Evolutionary conservation across 2,888 invertebrate genomes (phyloP).

Genomic region (Dascillus cervinus): DNA sequence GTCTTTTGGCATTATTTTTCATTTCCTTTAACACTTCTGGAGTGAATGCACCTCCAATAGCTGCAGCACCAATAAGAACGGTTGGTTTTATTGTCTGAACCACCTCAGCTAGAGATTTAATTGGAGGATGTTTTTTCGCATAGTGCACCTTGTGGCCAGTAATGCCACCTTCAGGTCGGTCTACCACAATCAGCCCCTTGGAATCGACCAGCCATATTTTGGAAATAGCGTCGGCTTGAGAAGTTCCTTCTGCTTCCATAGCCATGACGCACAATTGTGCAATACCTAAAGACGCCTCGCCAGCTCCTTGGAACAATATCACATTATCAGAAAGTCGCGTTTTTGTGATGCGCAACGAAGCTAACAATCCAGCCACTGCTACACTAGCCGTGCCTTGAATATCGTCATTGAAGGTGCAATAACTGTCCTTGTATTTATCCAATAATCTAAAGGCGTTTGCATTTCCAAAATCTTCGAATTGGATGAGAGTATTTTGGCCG

Average conservation of each 20-base stretch:
- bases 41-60: conserved; percentile 91
- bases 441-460: conserved; percentile 92
- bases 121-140: conserved; percentile 68
- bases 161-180: conserved; percentile 75
- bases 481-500: conserved; percentile 78
- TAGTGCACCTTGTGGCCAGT: conserved; percentile 74
- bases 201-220: conserved; percentile 96
- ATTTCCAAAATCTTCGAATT: conserved; percentile 99
- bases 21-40: conserved; percentile 77
- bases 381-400: conserved; percentile 98
- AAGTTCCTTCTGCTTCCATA: conserved; percentile 78
- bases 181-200: conserved; percentile 84
- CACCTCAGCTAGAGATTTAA: conserved; percentile 73
- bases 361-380: conserved; percentile 87
- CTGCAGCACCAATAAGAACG: conserved; percentile 91
- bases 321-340: conserved; percentile 75
- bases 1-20: conserved; percentile 73
- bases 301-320: conserved; percentile 93
- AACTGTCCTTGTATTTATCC: conserved; percentile 77
- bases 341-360: conserved; percentile 77
- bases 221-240: conserved; percentile 64
- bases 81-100: conserved; percentile 77
- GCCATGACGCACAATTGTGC: conserved; percentile 88
- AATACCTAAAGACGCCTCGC: conserved; percentile 71
- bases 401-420: conserved; percentile 98